Percentiles rank a stretch among this genome's conserved stretches.
Conservation (phyloP, 37 sponge, comb jelly and placozoan genomes). For the Chondrilla cf. caribensis region DNA sequence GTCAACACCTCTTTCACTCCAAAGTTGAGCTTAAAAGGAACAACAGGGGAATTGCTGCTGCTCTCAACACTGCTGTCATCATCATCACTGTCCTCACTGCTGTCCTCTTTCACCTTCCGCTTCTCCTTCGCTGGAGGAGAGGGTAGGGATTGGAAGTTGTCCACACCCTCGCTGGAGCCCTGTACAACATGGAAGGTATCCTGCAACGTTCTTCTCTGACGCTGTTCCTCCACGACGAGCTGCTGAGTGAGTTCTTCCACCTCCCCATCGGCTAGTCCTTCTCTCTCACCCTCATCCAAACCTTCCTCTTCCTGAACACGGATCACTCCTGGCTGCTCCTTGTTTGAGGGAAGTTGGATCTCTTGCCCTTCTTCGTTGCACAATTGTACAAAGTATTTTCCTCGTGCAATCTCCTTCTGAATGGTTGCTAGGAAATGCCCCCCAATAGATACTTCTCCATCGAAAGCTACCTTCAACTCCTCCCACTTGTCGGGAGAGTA, state of each 20-base stretch:
- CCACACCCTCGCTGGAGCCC: neutral
- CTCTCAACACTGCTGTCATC: neutral
- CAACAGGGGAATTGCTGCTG: neutral
- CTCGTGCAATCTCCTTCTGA: conserved; percentile 11
- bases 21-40: conserved; percentile 61
- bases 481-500: conserved; percentile 1
- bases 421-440: conserved; percentile 36
- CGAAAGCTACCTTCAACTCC: conserved; percentile 34
- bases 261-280: neutral
- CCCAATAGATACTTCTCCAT: conserved; percentile 9
- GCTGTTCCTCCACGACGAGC: neutral
- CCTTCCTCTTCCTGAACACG: conserved; percentile 10
- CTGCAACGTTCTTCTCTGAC: neutral
- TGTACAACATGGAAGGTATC: neutral
- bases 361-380: neutral
- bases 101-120: neutral
- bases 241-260: conserved; percentile 35
- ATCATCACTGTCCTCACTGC: neutral
- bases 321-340: neutral
- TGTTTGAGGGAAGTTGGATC: too few species aligned
- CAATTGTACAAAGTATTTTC: conserved; percentile 12
- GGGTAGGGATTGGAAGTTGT: neutral
- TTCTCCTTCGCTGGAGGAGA: conserved; percentile 16
- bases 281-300: conserved; percentile 23
- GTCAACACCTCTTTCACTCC: conserved; percentile 34